Evolutionary conservation across 2,113 vertebrate species (phyloP).

Genomic region (Heterochromis multidens): DNA sequence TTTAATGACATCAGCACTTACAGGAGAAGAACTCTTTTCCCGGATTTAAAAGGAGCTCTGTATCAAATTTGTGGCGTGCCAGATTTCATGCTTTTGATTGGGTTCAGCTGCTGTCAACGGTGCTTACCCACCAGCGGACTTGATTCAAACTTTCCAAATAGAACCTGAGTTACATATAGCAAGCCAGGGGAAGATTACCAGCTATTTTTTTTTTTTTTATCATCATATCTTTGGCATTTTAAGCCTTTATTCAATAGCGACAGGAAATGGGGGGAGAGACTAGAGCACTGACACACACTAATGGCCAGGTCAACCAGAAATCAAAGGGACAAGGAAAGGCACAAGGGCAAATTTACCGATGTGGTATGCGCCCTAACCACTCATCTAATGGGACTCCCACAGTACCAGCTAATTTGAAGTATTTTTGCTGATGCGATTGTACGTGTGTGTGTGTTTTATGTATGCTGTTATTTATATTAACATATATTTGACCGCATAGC

Average conservation of each 20-base stretch:
- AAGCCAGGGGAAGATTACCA: not conserved
- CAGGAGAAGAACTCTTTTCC: not conserved
- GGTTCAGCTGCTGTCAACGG: conserved; percentile 10
- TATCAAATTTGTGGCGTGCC: not conserved
- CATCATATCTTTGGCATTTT: not conserved
- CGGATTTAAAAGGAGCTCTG: conserved; percentile 7
- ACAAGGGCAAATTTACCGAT: too few relatives aligned
- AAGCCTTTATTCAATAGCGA: not conserved
- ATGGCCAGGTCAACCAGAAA: not conserved
- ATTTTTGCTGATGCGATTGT: not conserved
- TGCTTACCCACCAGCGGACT: not conserved
- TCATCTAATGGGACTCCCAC: too few relatives aligned
- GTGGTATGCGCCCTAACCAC: too few relatives aligned
- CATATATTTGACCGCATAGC: too few relatives aligned
- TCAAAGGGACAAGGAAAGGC: too few relatives aligned
- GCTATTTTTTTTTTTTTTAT: accelerated
- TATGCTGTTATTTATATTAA: too few relatives aligned
- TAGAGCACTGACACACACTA: not conserved
- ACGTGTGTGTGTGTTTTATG: too few relatives aligned
- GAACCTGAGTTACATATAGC: not conserved
- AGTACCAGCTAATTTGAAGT: not conserved
- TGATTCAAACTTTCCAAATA: not conserved
- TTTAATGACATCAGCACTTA: not conserved
- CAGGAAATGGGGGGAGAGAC: not conserved
- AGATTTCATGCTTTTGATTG: conserved; percentile 13